These are phyloP conservation scores for Drosophila ironensis DNA, from an alignment of 1,140 invertebrate species.

Conservation along the genomic window DNA sequence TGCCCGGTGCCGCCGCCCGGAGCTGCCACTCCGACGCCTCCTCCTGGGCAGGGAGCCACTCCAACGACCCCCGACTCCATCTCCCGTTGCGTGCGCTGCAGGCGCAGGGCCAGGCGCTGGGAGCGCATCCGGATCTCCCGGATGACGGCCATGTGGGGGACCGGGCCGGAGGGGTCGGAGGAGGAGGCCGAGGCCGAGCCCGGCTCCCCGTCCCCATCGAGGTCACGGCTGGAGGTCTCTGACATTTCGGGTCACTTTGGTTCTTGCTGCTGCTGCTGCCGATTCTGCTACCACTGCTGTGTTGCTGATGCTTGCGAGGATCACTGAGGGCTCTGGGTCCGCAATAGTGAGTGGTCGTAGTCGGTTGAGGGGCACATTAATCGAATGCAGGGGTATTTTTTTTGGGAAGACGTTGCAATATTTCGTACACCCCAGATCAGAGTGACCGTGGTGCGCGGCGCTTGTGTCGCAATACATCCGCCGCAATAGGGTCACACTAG, in stretches of 20 bases:
- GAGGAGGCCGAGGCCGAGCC: too few relatives aligned
- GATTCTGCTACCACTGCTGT: too few relatives aligned
- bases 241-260: conserved; percentile 28
- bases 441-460: conserved; percentile 16
- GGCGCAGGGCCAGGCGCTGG: conserved; percentile 35
- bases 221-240: conserved; percentile 41
- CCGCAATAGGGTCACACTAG: not conserved
- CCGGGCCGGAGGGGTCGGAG: conserved; percentile 1
- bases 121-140: conserved; percentile 41
- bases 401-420: too few relatives aligned
- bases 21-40: not conserved
- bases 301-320: too few relatives aligned
- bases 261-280: too few relatives aligned
- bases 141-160: not conserved
- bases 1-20: not conserved
- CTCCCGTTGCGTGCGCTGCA: conserved; percentile 43
- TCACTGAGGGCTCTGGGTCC: not conserved
- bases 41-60: too few relatives aligned
- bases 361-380: not conserved
- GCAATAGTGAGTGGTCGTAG: not conserved
- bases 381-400: not conserved
- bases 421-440: not conserved
- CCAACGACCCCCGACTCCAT: too few relatives aligned
- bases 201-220: conserved; percentile 19
- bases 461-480: not conserved